A percentile compares a stretch with the other conserved stretches of the same genome.
Evolutionary conservation across 2,797 vertebrate genomes (phyloP).

Genomic region (Girardinus metallicus): DNA sequence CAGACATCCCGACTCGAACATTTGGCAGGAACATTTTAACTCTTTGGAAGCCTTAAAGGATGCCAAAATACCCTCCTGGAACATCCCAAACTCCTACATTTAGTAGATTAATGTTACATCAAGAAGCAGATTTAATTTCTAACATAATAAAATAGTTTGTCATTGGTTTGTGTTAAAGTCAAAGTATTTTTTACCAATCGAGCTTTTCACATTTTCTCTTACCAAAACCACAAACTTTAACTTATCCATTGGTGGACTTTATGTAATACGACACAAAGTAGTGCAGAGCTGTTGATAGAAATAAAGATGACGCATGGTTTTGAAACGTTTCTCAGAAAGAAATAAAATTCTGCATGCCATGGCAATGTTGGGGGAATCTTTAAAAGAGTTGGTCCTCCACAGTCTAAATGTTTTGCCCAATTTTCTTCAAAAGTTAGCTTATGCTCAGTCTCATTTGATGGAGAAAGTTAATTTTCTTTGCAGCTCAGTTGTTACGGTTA

Average conservation of each 20-base stretch:
- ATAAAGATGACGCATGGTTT: not conserved
- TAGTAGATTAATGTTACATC: not conserved
- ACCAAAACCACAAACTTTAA: not conserved
- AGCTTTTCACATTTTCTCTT: not conserved
- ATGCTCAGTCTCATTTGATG: not conserved
- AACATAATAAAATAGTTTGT: not conserved
- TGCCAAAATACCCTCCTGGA: not conserved
- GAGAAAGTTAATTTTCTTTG: not conserved
- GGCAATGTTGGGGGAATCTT: not conserved
- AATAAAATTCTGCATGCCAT: not conserved
- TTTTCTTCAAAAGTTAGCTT: not conserved
- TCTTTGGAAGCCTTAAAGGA: not conserved
- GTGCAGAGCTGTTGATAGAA: not conserved
- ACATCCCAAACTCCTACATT: not conserved
- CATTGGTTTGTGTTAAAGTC: not conserved
- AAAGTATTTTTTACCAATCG: not conserved
- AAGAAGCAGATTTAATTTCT: not conserved
- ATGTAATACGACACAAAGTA: not conserved
- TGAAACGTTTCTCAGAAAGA: not conserved
- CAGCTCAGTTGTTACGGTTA: too few relatives aligned
- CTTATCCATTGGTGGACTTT: not conserved
- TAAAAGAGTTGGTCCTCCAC: not conserved
- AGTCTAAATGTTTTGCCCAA: not conserved
- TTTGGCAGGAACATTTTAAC: slow-evolving; percentile 2
- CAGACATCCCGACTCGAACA: slow-evolving; percentile 30